These are phyloP conservation scores for Semicossyphus pulcher DNA, from an alignment of 2,113 vertebrate genomes.

Conservation along the genomic window DNA sequence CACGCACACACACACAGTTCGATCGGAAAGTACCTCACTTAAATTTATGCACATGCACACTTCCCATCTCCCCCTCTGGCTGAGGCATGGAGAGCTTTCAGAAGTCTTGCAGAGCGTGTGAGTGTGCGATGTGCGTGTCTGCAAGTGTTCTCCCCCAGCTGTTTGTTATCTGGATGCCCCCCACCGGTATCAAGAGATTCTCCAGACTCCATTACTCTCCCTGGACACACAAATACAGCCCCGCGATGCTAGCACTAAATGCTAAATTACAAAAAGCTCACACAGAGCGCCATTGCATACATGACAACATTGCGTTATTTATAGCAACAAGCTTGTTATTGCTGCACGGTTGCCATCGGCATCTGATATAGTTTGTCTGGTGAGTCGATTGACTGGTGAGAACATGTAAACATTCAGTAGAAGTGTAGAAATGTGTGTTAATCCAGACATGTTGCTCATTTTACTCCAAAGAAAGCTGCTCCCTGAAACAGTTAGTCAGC, in stretches of 20 bases:
- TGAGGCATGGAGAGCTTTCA: slow-evolving; percentile 27
- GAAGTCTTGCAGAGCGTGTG: slow-evolving; percentile 38
- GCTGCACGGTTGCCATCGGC: background rate
- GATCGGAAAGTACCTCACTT: slow-evolving; percentile 52
- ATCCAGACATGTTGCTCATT: too few relatives aligned
- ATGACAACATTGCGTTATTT: background rate
- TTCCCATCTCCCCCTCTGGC: slow-evolving; percentile 24
- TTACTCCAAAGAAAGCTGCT: background rate
- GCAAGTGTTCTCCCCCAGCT: slow-evolving; percentile 42
- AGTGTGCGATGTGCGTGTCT: background rate
- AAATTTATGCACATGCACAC: slow-evolving; percentile 47
- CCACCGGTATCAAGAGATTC: slow-evolving; percentile 54
- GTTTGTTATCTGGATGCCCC: slow-evolving; percentile 67
- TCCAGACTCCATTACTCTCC: slow-evolving; percentile 44
- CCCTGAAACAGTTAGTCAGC: too few relatives aligned
- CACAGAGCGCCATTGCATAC: slow-evolving; percentile 1
- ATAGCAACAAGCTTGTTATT: background rate
- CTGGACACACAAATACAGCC: slow-evolving; percentile 16
- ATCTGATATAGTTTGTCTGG: background rate
- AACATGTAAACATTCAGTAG: background rate
- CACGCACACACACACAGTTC: slow-evolving; percentile 9
- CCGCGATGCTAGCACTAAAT: background rate
- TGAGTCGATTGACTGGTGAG: background rate
- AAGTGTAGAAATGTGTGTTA: background rate
- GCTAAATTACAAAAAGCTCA: slow-evolving; percentile 25